Base-by-base conservation (phyloP, 2,113 vertebrate genomes). In the Pseudopodoces humilis region DNA sequence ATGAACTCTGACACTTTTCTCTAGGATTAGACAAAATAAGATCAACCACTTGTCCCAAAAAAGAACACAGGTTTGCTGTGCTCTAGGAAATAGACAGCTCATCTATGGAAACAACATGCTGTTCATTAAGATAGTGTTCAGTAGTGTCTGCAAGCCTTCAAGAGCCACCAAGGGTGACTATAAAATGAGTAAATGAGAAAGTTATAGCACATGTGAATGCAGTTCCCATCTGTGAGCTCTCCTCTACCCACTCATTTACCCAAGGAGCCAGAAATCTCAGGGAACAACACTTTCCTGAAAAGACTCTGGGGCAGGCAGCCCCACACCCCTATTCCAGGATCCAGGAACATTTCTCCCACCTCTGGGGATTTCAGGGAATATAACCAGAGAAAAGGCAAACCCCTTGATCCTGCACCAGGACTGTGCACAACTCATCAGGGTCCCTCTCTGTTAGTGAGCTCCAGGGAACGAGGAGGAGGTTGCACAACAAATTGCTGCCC, bases 401-500 rank as follows among this genome's bases (percentile, higher is more conserved):
- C 25, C 37, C 37, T 19, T 2, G 22, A 44, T 13, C 47, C 12
- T 23, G 49, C 24, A 69, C 9, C 41, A 90, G 63, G 14, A 22
- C 14, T 18, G 24, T 12, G n/a, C 56, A 35, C 23, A 71, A 7
- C 0, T 3, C 37, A 11, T 7, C 27, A 55, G 41, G 39, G 21
- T 27, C 44, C 31, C 25, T 47, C 65, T 49, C 28, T 1, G 1
- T 3, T 3, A 46, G 13, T 5, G 7, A 80, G 15, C 16, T 33
- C 10, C n/a, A 58, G 0, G 1, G 47, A 65, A 47, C 0, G 0
- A 84, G 17, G 16, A 75, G 7, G 16, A 75, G 7, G 0, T 8
- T 15, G 4, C 24, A 21, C 13, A 70, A 55, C 9, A 39, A 59
- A 50, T 9, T 16, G 33, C 24, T 50, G 10, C 1, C 3, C 30